Evolutionary conservation across 2,113 vertebrate species (phyloP).

Genomic region (Pardalotus punctatus): DNA sequence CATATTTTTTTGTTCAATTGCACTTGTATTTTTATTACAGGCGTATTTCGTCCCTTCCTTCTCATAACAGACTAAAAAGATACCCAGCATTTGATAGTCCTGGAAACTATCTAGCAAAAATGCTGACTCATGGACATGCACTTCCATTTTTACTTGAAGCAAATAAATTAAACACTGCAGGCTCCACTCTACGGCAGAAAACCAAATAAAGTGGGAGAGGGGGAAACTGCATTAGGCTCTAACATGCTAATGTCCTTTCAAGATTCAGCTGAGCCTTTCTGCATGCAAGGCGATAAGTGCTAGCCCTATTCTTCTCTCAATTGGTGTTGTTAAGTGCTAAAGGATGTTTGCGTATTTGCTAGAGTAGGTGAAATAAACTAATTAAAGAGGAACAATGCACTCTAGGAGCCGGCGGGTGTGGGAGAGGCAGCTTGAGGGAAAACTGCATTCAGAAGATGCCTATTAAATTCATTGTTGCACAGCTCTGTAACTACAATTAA

Average conservation of each 20-base stretch:
- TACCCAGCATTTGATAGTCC: background rate
- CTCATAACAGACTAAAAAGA: background rate
- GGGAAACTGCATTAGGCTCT: background rate
- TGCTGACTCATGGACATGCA: background rate
- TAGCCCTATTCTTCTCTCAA: background rate
- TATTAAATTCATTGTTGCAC: background rate
- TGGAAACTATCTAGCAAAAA: background rate
- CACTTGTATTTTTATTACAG: background rate
- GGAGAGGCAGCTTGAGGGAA: background rate
- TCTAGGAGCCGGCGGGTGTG: background rate
- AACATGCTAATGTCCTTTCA: background rate
- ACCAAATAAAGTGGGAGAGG: background rate
- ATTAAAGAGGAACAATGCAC: background rate
- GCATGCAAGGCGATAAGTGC: background rate
- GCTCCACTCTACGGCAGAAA: background rate
- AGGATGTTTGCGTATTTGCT: background rate
- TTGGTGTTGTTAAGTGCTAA: background rate
- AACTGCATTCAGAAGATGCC: background rate
- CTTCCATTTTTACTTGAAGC: background rate
- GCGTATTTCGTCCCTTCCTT: background rate
- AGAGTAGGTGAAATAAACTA: background rate
- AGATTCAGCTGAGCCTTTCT: background rate
- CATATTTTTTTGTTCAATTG: background rate
- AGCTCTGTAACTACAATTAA: background rate
- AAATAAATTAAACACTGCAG: background rate